Evolutionary conservation across 1,140 invertebrate genomes (phyloP), one percentile per base, ranked within the genome.

Genomic region (Elymnias hypermnestra): DNA sequence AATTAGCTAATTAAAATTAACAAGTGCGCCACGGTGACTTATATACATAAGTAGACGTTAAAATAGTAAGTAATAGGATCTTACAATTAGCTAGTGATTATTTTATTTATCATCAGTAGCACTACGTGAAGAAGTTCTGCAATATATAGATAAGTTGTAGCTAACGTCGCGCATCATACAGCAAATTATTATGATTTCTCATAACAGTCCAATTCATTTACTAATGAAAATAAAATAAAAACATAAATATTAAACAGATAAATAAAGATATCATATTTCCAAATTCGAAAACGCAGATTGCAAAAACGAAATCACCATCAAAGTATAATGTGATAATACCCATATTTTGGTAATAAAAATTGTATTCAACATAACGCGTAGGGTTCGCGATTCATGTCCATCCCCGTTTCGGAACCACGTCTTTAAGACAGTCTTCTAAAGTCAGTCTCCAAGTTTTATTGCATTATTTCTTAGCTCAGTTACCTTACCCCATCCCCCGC

Each of bases 371-470:
- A 35, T 29, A 50, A 31, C 14, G 22, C 40, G 26, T 35, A 3
- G 18, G 35, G 25, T 51, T 31, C 42, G 42, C 28, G 42, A 52
- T 22, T 31, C 41, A 31, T 40, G 36, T 19, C 26, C 31, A 15
- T 25, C 33, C 45, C 44, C 41, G 44, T 45, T 46, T 35, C 52
- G 46, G 46, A 50, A 55, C 45, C 41, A 55, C 66, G 37, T 72
- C 72, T 76, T 78, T 69, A 77, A 83, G 75, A 83, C 75, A 83
- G 79, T 84, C 79, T 84, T 84, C 73, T 77, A 55, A 83, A 79
- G 75, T 82, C 77, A 84, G 79, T 82, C 79, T 84, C 63, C 76
- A 82, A 79, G 67, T 72, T 81, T 72, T 83, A 79, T 84, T 84
- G 79, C 77, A 78, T 77, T 79, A 72, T 81, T 78, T 59, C 60